phyloP scores from a whole-genome alignment of 2,113 vertebrate species.

The Phasianus colchicus region DNA sequence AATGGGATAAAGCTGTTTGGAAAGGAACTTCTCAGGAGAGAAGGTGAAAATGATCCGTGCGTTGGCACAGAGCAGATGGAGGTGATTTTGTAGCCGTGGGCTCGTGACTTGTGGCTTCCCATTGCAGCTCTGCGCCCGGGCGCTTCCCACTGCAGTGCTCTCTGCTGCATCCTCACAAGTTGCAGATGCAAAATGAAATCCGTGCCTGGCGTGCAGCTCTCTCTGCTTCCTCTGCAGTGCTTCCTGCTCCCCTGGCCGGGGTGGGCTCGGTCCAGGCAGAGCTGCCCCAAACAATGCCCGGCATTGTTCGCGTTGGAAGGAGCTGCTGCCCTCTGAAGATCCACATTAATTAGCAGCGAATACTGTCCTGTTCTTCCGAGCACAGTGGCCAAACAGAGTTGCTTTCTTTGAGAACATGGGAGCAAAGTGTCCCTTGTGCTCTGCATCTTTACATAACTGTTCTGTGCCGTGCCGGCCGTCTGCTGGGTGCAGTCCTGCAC shows the following conservation, averaged over 20 bases:
- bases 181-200: background rate
- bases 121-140: background rate
- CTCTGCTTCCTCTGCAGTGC: conserved; percentile 27
- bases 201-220: background rate
- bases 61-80: background rate
- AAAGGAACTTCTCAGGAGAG: background rate
- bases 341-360: conserved; percentile 67
- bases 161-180: background rate
- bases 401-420: conserved; percentile 56
- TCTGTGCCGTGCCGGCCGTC: background rate
- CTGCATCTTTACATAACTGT: conserved; percentile 57
- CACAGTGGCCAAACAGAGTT: conserved; percentile 61
- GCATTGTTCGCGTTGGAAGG: conserved; percentile 67
- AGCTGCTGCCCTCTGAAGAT: conserved; percentile 67
- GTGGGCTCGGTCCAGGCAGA: conserved; percentile 45
- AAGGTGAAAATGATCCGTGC: rapidly evolving
- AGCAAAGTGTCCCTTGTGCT: conserved; percentile 58
- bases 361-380: conserved; percentile 50
- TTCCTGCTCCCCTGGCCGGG: conserved; percentile 43
- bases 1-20: background rate
- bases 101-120: rapidly evolving
- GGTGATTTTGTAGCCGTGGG: background rate
- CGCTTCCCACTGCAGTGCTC: background rate
- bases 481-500: background rate
- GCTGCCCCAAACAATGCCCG: conserved; percentile 43